Percentiles rank a stretch among this genome's conserved stretches.
phyloP scores from a whole-genome alignment of 23 tunicate genomes.

The Clavelina lepadiformis region DNA sequence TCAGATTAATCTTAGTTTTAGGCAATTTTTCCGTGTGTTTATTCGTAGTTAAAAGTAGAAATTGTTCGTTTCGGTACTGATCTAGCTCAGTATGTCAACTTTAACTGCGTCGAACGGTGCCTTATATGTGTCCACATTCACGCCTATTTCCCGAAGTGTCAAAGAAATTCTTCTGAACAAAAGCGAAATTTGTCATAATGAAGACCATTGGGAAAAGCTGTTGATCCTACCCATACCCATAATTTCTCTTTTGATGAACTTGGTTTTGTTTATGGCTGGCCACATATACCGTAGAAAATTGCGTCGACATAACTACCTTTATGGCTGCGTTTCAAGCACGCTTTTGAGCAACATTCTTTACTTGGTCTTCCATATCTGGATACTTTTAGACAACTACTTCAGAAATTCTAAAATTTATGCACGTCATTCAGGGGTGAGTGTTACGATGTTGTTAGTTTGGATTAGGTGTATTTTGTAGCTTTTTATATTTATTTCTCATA shows the following conservation, averaged over 20 bases:
- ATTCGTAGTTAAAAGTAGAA: too few relatives aligned
- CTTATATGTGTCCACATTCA: too few relatives aligned
- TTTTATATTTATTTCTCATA: too few relatives aligned
- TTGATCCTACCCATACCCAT: conserved; percentile 18
- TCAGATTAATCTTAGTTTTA: too few relatives aligned
- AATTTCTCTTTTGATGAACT: conserved; percentile 22
- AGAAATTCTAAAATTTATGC: not conserved
- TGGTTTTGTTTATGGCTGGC: conserved; percentile 44
- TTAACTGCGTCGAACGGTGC: too few relatives aligned
- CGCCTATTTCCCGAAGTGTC: too few relatives aligned
- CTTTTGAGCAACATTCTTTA: conserved; percentile 58
- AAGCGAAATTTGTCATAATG: not conserved
- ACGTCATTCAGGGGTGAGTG: not conserved
- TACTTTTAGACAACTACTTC: conserved; percentile 30
- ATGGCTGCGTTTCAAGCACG: conserved; percentile 64
- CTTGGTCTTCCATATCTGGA: conserved; percentile 50
- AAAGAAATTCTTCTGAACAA: too few relatives aligned
- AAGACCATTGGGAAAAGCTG: not conserved
- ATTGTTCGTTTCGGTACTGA: too few relatives aligned
- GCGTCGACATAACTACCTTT: conserved; percentile 64
- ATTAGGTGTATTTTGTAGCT: not conserved
- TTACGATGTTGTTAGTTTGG: not conserved
- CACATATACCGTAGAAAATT: conserved; percentile 49
- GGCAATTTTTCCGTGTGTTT: too few relatives aligned
- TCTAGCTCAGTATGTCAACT: too few relatives aligned